Percentiles rank a stretch among this genome's conserved stretches.
phyloP scores from a whole-genome alignment of 2,113 vertebrate genomes.

The Alligator sinensis region DNA sequence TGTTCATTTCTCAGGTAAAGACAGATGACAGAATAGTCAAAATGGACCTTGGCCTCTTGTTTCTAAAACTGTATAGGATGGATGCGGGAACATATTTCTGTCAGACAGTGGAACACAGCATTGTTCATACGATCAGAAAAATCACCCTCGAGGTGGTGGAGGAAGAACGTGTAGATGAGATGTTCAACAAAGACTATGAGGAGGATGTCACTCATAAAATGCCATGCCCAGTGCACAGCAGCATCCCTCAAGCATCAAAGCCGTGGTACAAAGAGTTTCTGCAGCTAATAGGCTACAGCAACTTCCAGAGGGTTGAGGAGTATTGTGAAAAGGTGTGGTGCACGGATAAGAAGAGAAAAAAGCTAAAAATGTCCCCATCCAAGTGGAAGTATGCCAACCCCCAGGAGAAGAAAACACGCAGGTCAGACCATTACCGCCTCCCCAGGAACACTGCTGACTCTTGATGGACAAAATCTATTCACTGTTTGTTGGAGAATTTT shows the following conservation, averaged over 20 bases:
- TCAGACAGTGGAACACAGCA: conserved; percentile 93
- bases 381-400: conserved; percentile 86
- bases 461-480: conserved; percentile 66
- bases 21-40: conserved; percentile 87
- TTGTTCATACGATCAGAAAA: conserved; percentile 89
- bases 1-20: conserved; percentile 81
- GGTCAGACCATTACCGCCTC: conserved; percentile 84
- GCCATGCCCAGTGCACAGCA: conserved; percentile 78
- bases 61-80: conserved; percentile 83
- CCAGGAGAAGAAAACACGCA: conserved; percentile 84
- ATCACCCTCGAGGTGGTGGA: conserved; percentile 89
- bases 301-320: conserved; percentile 93
- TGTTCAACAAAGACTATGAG: conserved; percentile 78
- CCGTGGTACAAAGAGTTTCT: conserved; percentile 98
- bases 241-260: conserved; percentile 76
- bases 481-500: conserved; percentile 7
- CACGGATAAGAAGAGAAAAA: conserved; percentile 90
- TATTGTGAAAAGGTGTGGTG: conserved; percentile 99
- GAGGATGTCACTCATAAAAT: conserved; percentile 79
- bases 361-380: conserved; percentile 85
- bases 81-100: conserved; percentile 93
- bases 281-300: conserved; percentile 94
- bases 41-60: conserved; percentile 91
- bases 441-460: conserved; percentile 87
- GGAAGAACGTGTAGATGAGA: conserved; percentile 84